Base-by-base conservation (phyloP, 2,113 vertebrate species). In the Mesembrinibis cayennensis region DNA sequence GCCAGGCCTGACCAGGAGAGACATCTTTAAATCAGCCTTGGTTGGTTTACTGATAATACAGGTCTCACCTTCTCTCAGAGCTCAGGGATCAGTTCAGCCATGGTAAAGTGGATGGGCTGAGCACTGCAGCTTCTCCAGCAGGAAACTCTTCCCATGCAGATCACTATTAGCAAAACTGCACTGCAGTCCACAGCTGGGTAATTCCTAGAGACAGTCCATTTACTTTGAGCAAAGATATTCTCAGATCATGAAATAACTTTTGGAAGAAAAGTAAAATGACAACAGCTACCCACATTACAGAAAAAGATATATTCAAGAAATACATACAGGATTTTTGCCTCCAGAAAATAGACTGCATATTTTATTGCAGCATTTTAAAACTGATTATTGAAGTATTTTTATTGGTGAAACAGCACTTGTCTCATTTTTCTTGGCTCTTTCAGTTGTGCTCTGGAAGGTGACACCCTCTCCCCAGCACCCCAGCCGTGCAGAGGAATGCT, bases 401-500 rank as follows among this genome's bases (percentile, higher is more conserved):
- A 25, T 59, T 44, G 52, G 9, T 6, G 40, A 72, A 90, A 40
- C 21, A 66, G 13, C 58, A n/a, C n/a, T 76, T n/a, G 16, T 38
- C 38, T 34, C 11, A 1, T 47, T 82, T 89, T 55, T 34, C 15
- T 32, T 36, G 42, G 11, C 14, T 79, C 25, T 62, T 87, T 58
- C 19, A 38, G 16, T 13, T 1, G 9, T 16, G 45, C 13, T 69
- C 30, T 20, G 13, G 45, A 18, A 4, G 7, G 19, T 17, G 38
- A 21, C 38, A 80, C 27, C 36, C 59, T 40, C 40, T 81, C 23
- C 10, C 26, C 40, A 21, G 21, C 44, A 13, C 55, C 22, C 15
- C 16, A 10, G 2, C 16, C 2, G 0, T 10, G 32, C 59, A 59
- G 87, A 74, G n/a, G 38, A 66, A 62, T 0, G 1, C 44, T 36